Evolutionary conservation across 2,113 vertebrate genomes (phyloP).

Genomic region (Columba janthina): DNA sequence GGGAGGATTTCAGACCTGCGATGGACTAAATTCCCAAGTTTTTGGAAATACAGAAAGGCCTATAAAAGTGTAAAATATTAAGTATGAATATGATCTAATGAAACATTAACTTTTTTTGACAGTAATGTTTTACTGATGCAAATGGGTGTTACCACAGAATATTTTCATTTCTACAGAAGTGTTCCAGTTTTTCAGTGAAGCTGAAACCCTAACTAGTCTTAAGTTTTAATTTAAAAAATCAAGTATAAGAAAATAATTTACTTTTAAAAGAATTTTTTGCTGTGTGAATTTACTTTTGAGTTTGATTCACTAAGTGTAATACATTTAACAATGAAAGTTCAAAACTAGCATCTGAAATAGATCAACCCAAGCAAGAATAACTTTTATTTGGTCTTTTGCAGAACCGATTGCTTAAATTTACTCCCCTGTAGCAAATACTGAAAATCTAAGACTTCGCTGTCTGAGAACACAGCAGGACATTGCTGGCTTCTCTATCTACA

Average conservation of each 20-base stretch:
- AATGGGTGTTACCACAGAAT: background rate
- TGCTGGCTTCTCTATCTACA: background rate
- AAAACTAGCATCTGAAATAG: background rate
- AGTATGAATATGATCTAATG: background rate
- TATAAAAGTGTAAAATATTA: background rate
- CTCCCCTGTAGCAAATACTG: background rate
- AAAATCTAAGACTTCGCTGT: background rate
- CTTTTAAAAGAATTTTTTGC: background rate
- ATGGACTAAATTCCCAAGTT: background rate
- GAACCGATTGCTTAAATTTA: background rate
- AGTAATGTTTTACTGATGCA: background rate
- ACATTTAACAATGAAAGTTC: background rate
- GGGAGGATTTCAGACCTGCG: background rate
- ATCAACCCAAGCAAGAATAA: background rate
- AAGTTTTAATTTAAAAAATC: background rate
- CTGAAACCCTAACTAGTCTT: background rate
- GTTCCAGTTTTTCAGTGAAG: background rate
- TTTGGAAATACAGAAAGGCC: background rate
- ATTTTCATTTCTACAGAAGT: background rate
- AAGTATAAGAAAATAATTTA: background rate
- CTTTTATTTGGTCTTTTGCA: background rate
- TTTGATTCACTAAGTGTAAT: background rate
- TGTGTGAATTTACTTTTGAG: background rate
- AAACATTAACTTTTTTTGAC: background rate
- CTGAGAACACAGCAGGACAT: background rate